A percentile compares a stretch with the other conserved stretches of the same genome.
Evolutionary conservation across 2,797 vertebrate species (phyloP).

Genomic region (Antennarius maculatus): DNA sequence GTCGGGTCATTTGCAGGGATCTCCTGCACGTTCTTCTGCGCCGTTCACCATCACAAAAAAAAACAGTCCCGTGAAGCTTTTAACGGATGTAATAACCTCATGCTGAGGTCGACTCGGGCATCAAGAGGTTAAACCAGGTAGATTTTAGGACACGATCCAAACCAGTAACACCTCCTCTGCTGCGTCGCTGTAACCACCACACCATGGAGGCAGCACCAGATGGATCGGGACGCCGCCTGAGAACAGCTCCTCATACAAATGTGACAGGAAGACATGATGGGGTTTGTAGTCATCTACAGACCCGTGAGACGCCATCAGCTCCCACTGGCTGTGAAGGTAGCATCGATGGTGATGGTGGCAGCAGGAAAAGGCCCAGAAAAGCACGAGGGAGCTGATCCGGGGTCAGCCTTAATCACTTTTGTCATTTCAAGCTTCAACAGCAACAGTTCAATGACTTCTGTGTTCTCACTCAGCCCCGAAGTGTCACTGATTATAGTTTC

Average conservation of each 20-base stretch:
- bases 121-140: not conserved
- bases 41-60: too few species aligned
- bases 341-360: not conserved
- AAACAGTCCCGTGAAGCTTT: too few species aligned
- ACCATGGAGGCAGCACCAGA: not conserved
- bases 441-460: conserved; percentile 19
- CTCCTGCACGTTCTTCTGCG: not conserved
- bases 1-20: too few species aligned
- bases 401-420: conserved; percentile 59
- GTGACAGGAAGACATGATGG: not conserved
- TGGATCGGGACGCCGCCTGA: too few species aligned
- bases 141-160: not conserved
- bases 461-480: conserved; percentile 22
- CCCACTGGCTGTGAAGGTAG: conserved; percentile 15
- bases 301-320: conserved; percentile 20
- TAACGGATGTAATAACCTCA: conserved; percentile 1
- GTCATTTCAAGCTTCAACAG: conserved; percentile 45
- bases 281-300: not conserved
- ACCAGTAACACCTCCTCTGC: too few species aligned
- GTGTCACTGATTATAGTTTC: conserved; percentile 55
- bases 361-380: not conserved
- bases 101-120: not conserved
- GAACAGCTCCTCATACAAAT: not conserved
- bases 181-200: not conserved
- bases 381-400: conserved; percentile 35